A percentile compares a stretch with the other conserved stretches of the same genome.
These are phyloP conservation scores for Lateolabrax maculatus DNA, from an alignment of 2,797 vertebrate species.

Conservation along the genomic window DNA sequence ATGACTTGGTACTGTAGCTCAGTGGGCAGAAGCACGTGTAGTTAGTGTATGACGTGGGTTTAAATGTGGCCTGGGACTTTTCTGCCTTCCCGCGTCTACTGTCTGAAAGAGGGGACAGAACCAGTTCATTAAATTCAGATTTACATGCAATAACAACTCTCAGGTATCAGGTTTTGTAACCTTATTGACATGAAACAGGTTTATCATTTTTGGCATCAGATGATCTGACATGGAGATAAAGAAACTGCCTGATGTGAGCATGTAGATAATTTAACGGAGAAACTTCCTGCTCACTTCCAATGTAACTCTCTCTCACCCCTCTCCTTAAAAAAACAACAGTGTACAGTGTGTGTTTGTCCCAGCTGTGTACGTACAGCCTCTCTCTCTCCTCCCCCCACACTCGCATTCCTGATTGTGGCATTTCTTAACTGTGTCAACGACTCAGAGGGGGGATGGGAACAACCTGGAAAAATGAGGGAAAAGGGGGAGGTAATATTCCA, in stretches of 20 bases:
- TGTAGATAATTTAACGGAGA: neutral
- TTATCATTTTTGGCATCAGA: neutral
- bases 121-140: neutral
- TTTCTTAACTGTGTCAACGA: conserved; percentile 68
- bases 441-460: neutral
- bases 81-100: neutral
- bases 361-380: conserved; percentile 65
- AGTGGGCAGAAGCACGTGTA: conserved; percentile 38
- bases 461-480: conserved; percentile 15
- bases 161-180: neutral
- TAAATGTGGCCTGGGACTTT: conserved; percentile 41
- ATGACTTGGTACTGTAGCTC: conserved; percentile 45
- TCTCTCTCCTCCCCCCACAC: conserved; percentile 18
- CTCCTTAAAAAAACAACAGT: conserved; percentile 28
- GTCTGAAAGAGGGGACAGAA: neutral
- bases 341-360: conserved; percentile 63
- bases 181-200: neutral
- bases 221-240: neutral
- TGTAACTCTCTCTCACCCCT: conserved; percentile 1
- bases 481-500: conserved; percentile 24
- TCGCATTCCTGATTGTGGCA: conserved; percentile 62
- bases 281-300: neutral
- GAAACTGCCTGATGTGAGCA: neutral
- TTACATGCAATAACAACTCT: neutral
- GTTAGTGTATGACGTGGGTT: conserved; percentile 18